Base-by-base conservation (phyloP, 2,797 vertebrate species). In the Geotrypetes seraphini region DNA sequence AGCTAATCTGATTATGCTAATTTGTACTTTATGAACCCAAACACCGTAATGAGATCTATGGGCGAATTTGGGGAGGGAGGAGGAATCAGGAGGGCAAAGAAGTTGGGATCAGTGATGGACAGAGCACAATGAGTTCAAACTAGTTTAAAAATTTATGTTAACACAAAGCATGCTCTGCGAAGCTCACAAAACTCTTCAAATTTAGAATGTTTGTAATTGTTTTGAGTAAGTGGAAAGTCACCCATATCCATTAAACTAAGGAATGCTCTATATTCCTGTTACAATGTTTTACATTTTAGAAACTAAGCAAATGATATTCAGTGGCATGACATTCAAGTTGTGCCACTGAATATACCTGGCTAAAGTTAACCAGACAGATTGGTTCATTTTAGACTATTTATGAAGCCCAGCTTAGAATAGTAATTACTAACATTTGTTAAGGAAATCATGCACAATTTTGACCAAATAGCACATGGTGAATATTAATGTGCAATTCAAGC, bases 1-100 rank as follows among this genome's bases (percentile, higher is more conserved):
- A 75, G 78, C 72, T 90, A 90, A 96, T 93, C 90, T 84, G 94
- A 96, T 97, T 97, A 97, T 92, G 91, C 81, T 90, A 93, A 97
- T 96, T 76, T 85, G 75, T 89, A 92, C 92, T 93, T 94, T 87
- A 91, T 85, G 85, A 97, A 86, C 87, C 90, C 86, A 83, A 71
- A 79, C 60, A 72, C 81, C 83, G 79, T 79, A 85, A 85, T 73
- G 73, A 71, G 81, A 69, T 75, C 65, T 69, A 36, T 0, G 1
- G 63, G 65, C 66, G 44, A 39, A 52, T 62, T 62, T 58, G 55
- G 33, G 44, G 38, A 38, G 53, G 58, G 43, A 40, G 36, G 36
- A 44, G 50, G 29, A 16, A 34, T 25, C 23, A 47, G 39, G 23
- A 55, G 36, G 22, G 10, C 14, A 5, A 16, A 16, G 33, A 35